A percentile compares a stretch with the other conserved stretches of the same genome.
These are phyloP conservation scores for Notodonta dromedarius DNA, from an alignment of 2,888 invertebrate species.

Conservation along the genomic window DNA sequence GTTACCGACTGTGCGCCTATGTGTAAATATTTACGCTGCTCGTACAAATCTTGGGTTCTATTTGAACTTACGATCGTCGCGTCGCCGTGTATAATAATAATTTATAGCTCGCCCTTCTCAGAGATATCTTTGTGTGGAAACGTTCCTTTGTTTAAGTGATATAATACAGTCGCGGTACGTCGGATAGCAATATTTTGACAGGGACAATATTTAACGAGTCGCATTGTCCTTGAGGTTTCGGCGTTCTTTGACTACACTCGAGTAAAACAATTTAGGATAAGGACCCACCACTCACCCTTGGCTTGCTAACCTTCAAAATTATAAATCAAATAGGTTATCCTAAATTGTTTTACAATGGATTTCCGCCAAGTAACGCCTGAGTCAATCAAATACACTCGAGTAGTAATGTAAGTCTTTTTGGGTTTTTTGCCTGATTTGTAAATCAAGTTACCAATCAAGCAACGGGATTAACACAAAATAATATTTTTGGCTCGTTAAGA, in stretches of 20 bases:
- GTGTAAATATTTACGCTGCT: conserved; percentile 28
- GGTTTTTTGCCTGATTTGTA: no score
- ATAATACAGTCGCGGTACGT: conserved; percentile 3
- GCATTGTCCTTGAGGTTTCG: not conserved
- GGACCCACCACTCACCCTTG: no score
- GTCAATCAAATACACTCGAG: no score
- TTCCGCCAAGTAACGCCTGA: no score
- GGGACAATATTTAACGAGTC: conserved; percentile 5
- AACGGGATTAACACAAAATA: no score
- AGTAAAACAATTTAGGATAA: no score
- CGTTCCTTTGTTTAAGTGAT: conserved; percentile 15
- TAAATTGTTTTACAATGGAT: no score
- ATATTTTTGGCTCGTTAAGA: no score
- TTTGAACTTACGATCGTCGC: conserved; percentile 31
- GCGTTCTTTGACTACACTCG: not conserved
- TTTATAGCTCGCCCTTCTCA: conserved; percentile 18
- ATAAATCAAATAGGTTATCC: no score
- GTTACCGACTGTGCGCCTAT: conserved; percentile 8
- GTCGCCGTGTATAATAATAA: conserved; percentile 25
- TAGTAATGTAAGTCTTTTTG: no score
- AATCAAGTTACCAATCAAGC: no score
- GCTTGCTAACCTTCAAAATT: no score
- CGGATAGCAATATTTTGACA: conserved; percentile 5
- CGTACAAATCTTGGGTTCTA: conserved; percentile 26
- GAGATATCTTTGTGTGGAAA: conserved; percentile 4